Conservation (phyloP, 92 coral and sea anemone species). For the Phenganax subtilis region DNA sequence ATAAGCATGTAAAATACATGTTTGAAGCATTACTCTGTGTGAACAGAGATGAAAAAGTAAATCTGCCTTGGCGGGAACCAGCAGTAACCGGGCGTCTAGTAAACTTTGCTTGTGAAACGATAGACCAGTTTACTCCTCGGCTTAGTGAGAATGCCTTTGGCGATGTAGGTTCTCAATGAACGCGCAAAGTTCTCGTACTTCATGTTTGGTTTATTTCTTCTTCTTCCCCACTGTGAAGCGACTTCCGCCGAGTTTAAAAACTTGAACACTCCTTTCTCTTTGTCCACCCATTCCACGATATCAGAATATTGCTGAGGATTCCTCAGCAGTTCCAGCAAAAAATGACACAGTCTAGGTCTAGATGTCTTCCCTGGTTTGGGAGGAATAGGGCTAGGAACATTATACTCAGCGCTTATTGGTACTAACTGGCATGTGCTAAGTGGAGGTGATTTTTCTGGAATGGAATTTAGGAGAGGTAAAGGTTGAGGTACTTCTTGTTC, state of each 20-base stretch:
- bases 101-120: conserved; percentile 51
- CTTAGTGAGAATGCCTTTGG: conserved; percentile 86
- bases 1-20: not conserved
- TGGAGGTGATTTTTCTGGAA: not conserved
- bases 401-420: not conserved
- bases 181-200: conserved; percentile 99
- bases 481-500: conserved; percentile 16
- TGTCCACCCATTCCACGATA: conserved; percentile 93
- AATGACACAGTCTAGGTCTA: conserved; percentile 94
- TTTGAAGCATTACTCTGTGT: no score
- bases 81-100: not conserved
- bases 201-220: conserved; percentile 91
- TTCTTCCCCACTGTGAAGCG: conserved; percentile 90
- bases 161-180: conserved; percentile 91
- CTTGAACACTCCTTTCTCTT: conserved; percentile 88
- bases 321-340: conserved; percentile 70
- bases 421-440: conserved; percentile 14
- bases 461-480: conserved; percentile 7
- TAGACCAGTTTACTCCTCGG: conserved; percentile 96
- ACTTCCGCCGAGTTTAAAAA: conserved; percentile 85
- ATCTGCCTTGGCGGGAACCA: not conserved
- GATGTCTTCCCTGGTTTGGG: conserved; percentile 54
- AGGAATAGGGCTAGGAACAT: not conserved
- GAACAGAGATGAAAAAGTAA: not conserved
- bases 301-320: conserved; percentile 73